A percentile compares a stretch with the other conserved stretches of the same genome.
phyloP scores from a whole-genome alignment of 2,113 vertebrate species.

The Mormyrus lacerda region DNA sequence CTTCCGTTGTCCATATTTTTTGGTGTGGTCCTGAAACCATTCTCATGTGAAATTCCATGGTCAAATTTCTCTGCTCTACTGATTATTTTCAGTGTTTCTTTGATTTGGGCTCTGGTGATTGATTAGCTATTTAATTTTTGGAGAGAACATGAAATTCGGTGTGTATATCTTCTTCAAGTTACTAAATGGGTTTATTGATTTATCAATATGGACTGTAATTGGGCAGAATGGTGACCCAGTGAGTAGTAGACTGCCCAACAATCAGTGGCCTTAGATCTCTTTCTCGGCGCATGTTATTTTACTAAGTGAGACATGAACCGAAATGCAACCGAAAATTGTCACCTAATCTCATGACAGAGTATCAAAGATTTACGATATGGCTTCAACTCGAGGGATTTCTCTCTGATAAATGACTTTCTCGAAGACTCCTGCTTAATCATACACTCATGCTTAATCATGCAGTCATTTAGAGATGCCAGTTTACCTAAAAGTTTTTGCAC shows the following conservation, averaged over 20 bases:
- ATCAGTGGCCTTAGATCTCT: not conserved
- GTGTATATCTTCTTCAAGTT: not conserved
- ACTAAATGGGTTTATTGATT: not conserved
- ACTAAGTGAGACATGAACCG: not conserved
- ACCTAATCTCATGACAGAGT: not conserved
- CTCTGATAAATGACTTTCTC: not conserved
- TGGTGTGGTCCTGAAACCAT: not conserved
- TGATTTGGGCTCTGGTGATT: not conserved
- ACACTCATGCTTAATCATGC: not conserved
- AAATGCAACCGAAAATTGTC: not conserved
- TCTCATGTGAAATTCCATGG: not conserved
- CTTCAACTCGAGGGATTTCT: not conserved
- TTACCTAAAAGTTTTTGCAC: not conserved
- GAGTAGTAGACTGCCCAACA: not conserved
- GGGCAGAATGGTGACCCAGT: not conserved
- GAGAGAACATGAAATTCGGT: not conserved
- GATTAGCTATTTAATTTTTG: not conserved
- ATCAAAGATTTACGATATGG: not conserved
- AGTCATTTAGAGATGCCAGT: not conserved
- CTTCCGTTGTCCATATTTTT: not conserved
- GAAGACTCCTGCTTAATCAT: not conserved
- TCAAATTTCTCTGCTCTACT: not conserved
- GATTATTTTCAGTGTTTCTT: not conserved
- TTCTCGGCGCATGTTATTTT: not conserved
- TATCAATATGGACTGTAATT: not conserved